Percentiles rank a stretch among this genome's conserved stretches.
Conservation (phyloP, 2,888 invertebrate genomes). For the Sphaerophoria taeniata region DNA sequence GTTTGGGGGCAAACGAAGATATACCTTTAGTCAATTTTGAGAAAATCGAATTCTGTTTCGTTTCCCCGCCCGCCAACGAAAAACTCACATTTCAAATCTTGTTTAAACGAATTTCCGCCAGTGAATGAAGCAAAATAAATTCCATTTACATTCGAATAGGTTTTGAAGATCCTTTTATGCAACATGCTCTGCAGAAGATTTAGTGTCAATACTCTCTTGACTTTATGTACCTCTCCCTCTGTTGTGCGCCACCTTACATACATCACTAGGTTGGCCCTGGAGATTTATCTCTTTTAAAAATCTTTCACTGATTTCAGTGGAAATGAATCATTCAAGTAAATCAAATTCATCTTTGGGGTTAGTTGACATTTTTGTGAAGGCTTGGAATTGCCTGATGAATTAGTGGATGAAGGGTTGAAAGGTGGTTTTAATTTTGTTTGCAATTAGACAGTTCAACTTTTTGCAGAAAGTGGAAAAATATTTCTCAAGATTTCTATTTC, state of each 20-base stretch:
- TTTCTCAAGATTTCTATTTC: no score
- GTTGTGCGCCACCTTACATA: background rate
- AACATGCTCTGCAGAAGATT: constrained; percentile 55
- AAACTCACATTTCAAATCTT: constrained; percentile 21
- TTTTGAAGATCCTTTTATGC: constrained; percentile 33
- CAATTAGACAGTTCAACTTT: no score
- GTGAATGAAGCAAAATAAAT: constrained; percentile 32
- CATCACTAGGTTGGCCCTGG: background rate
- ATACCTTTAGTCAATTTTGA: constrained; percentile 8
- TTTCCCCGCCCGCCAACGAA: background rate
- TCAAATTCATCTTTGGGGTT: background rate
- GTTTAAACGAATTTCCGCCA: constrained; percentile 69
- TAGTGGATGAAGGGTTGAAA: background rate
- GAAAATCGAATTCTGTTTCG: constrained; percentile 15
- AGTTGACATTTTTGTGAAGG: background rate
- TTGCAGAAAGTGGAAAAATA: no score
- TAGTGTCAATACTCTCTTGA: constrained; percentile 53
- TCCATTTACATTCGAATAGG: constrained; percentile 67
- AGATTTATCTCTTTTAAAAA: constrained; percentile 17
- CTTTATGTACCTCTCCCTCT: background rate
- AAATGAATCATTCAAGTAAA: constrained; percentile 62
- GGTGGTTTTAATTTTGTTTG: background rate
- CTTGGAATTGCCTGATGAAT: constrained; percentile 3
- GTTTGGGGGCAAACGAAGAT: constrained; percentile 37
- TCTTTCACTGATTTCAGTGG: constrained; percentile 18